These are phyloP conservation scores for Poeciliopsis turrubarensis DNA, from an alignment of 2,113 vertebrate genomes.

Conservation along the genomic window DNA sequence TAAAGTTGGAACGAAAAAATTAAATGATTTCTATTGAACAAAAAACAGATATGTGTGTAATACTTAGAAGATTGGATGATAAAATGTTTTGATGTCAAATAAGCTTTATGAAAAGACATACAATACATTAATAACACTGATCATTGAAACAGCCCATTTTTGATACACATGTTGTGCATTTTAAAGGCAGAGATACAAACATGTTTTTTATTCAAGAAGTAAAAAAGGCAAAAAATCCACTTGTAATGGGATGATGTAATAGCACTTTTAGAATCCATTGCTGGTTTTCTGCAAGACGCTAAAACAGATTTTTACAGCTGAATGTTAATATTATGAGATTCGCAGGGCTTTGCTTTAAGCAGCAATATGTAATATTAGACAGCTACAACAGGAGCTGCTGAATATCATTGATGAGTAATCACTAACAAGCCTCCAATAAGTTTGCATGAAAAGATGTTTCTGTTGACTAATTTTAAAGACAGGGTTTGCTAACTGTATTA, in stretches of 20 bases:
- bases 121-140: too few species aligned
- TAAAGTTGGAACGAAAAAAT: too few species aligned
- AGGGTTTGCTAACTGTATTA: conserved; percentile 53
- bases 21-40: too few species aligned
- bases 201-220: background rate
- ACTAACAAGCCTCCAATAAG: conserved; percentile 50
- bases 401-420: conserved; percentile 55
- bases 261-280: too few species aligned
- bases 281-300: too few species aligned
- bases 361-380: conserved; percentile 29
- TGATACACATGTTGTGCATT: background rate
- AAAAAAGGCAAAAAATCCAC: background rate
- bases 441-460: conserved; percentile 33
- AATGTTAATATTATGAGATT: conserved; percentile 14
- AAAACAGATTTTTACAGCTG: conserved; percentile 10
- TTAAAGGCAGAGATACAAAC: background rate
- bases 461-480: conserved; percentile 53
- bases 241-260: too few species aligned
- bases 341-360: conserved; percentile 20
- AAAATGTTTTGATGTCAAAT: too few species aligned
- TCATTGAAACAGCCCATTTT: too few species aligned
- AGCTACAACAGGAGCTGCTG: conserved; percentile 46
- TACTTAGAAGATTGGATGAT: too few species aligned
- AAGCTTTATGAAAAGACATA: too few species aligned
- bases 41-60: too few species aligned